phyloP scores from a whole-genome alignment of 2,888 invertebrate species.

The Brachyptera putata region DNA sequence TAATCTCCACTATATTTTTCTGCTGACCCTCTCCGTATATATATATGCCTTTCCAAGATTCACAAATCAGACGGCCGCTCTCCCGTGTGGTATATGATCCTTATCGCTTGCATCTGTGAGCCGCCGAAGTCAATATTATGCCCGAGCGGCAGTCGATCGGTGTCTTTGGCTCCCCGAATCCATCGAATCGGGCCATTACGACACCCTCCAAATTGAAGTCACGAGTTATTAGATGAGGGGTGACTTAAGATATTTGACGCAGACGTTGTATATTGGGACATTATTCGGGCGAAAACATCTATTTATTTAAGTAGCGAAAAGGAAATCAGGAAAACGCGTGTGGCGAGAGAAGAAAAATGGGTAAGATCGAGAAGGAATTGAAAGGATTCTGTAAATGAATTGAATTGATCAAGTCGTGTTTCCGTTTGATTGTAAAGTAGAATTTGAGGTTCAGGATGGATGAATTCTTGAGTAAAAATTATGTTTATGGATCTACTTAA shows the following conservation, averaged over 20 bases:
- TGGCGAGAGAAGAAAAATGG: neutral
- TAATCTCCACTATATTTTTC: conserved; percentile 7
- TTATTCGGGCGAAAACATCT: conserved; percentile 7
- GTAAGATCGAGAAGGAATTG: neutral
- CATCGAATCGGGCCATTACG: conserved; percentile 17
- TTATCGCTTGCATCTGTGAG: conserved; percentile 4
- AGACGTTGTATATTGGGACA: conserved; percentile 14
- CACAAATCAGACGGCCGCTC: neutral
- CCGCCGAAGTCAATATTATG: conserved; percentile 8
- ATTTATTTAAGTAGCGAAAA: conserved; percentile 14
- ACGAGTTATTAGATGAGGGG: conserved; percentile 21
- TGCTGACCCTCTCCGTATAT: neutral
- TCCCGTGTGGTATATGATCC: conserved; percentile 1
- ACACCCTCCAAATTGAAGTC: conserved; percentile 19
- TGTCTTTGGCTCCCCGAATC: conserved; percentile 14
- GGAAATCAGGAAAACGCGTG: neutral
- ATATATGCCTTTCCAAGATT: too few species aligned
- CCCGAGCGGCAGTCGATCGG: neutral
- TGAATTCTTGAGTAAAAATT: too few species aligned
- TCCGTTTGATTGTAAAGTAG: too few species aligned
- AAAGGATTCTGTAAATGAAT: too few species aligned
- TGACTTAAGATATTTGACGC: conserved; percentile 6
- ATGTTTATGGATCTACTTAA: too few species aligned
- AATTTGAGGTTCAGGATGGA: too few species aligned
- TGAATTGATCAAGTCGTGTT: too few species aligned